Base-by-base conservation (phyloP, 2,888 invertebrate species). In the Amorpha juglandis region DNA sequence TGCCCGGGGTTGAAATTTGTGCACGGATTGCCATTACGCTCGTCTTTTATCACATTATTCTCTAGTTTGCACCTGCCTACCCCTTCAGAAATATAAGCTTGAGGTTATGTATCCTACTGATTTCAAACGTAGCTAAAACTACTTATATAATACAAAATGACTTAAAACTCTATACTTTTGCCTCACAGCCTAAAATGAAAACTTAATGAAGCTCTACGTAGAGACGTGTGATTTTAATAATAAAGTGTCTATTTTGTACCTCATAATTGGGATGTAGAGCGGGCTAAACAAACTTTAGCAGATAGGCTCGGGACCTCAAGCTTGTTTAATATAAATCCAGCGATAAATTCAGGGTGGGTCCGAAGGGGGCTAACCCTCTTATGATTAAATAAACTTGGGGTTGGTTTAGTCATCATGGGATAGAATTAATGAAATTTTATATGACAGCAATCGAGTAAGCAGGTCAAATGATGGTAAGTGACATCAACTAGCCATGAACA, bases 211-310 rank as follows among this genome's bases (percentile, higher is more conserved):
- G 0, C 1, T 21, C 14, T 27, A 51, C 21, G 52, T 16, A 19
- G 12, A 38, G 38, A 19, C 38, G 58, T n/a, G 58, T 42, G 12
- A 19, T 58, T 58, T 58, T 16, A 58, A 58, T 58, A 58, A 58
- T 58, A 19, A 6, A 58, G 38, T 42, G 42, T 42, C 11, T 38
- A 9, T 58, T 53, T 19, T 58, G 58, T 42, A 19, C 38, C 42
- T 58, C 58, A 42, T 58, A 58, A 58, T 58, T 58, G 42, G 38
- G 58, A 58, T 38, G 19, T 58, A 19, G 16, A 58, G 58, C 6
- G 55, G 42, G 58, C 19, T n/a, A n/a, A n/a, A n/a, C 38, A 42
- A 58, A 58, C 42, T 58, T 58, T 42, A 42, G 8, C 55, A 58
- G 58, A 19, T 58, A 19, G 42, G 58, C 58, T 58, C 58, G 19